Evolutionary conservation across 2,113 vertebrate genomes (phyloP).

Genomic region (Lota lota): DNA sequence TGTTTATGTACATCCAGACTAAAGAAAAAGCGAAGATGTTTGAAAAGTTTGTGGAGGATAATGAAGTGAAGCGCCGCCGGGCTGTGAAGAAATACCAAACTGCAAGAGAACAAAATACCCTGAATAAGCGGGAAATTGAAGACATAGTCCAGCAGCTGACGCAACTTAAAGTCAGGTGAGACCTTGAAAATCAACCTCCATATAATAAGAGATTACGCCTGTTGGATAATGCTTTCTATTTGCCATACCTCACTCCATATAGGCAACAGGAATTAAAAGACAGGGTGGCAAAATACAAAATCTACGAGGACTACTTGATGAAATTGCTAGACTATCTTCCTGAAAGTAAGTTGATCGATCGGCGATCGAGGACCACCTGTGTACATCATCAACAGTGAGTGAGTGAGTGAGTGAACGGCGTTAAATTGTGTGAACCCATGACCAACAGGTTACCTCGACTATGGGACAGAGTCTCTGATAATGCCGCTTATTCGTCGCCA

Average conservation of each 20-base stretch:
- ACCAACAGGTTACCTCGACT: slow-evolving; percentile 43
- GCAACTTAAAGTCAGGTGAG: slow-evolving; percentile 60
- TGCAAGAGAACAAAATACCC: slow-evolving; percentile 60
- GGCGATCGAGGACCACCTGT: neutral
- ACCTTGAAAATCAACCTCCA: neutral
- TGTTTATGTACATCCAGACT: slow-evolving; percentile 41
- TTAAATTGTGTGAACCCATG: neutral
- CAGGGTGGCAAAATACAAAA: slow-evolving; percentile 63
- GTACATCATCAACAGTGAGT: too few species aligned
- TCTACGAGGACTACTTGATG: slow-evolving; percentile 71
- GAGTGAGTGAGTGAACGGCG: neutral
- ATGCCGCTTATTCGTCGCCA: slow-evolving; percentile 68
- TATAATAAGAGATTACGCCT: neutral
- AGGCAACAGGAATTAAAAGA: slow-evolving; percentile 69
- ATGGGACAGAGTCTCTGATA: slow-evolving; percentile 43
- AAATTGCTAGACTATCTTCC: slow-evolving; percentile 71
- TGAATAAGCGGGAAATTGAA: slow-evolving; percentile 61
- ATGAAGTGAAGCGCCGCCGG: slow-evolving; percentile 56
- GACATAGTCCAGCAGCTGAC: slow-evolving; percentile 60
- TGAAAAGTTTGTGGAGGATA: slow-evolving; percentile 69
- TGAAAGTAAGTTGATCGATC: slow-evolving; percentile 51
- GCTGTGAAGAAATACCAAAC: slow-evolving; percentile 64
- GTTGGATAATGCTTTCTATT: neutral
- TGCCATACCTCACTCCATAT: slow-evolving; percentile 33
- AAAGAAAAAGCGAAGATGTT: slow-evolving; percentile 67